A percentile compares a stretch with the other conserved stretches of the same genome.
These are phyloP conservation scores for Drosophila nannoptera DNA, from an alignment of 1,140 invertebrate species.

Conservation along the genomic window DNA sequence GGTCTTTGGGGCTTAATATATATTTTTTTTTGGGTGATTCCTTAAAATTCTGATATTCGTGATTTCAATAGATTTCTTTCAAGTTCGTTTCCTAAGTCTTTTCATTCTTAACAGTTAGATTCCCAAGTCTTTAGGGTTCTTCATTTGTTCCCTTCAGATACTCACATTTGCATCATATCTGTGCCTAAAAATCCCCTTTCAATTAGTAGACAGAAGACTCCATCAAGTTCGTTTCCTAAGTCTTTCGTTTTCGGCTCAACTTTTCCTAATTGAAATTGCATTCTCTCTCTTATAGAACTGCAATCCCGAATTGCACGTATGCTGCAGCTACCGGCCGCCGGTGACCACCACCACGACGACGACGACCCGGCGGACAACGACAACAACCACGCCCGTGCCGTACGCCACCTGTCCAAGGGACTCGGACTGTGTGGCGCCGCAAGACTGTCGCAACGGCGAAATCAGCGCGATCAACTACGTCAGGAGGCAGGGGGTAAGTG, in stretches of 20 bases:
- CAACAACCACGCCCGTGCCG: conserved; percentile 56
- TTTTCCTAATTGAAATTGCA: neutral
- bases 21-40: neutral
- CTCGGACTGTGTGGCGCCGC: conserved; percentile 67
- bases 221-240: neutral
- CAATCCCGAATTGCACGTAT: conserved; percentile 60
- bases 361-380: conserved; percentile 43
- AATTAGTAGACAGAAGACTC: too few relatives aligned
- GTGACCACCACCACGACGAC: conserved; percentile 44
- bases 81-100: too few relatives aligned
- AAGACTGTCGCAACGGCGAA: conserved; percentile 72
- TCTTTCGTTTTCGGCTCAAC: neutral
- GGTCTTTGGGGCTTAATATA: neutral
- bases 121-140: neutral
- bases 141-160: too few relatives aligned
- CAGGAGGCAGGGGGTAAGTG: conserved; percentile 70
- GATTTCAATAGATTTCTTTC: too few relatives aligned
- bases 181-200: too few relatives aligned
- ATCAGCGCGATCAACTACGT: conserved; percentile 67
- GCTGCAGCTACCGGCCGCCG: conserved; percentile 64
- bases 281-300: conserved; percentile 56
- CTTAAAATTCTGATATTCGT: too few relatives aligned
- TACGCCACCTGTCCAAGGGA: conserved; percentile 55
- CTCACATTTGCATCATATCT: too few relatives aligned
- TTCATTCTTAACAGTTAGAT: too few relatives aligned